phyloP scores from a whole-genome alignment of 2,888 invertebrate genomes.

The Bimastos eiseni region DNA sequence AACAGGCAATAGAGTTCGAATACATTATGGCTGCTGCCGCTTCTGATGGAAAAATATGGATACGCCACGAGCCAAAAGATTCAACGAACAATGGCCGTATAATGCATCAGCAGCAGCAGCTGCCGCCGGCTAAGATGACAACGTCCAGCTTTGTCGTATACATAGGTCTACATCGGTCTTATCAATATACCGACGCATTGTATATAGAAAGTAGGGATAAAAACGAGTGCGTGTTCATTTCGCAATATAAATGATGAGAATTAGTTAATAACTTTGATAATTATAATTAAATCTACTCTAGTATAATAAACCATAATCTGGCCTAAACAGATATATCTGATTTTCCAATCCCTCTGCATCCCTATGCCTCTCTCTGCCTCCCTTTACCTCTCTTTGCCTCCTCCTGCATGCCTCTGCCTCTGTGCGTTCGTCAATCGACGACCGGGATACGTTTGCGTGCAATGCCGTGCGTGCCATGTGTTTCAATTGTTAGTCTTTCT shows the following conservation, averaged over 20 bases:
- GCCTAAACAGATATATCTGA: too few relatives aligned
- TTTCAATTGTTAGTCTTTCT: background rate
- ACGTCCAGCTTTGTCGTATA: background rate
- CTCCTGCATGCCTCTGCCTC: too few relatives aligned
- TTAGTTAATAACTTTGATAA: background rate
- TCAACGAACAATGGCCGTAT: background rate
- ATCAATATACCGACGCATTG: background rate
- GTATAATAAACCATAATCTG: too few relatives aligned
- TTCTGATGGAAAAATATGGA: background rate
- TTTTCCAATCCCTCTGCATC: too few relatives aligned
- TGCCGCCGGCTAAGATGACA: conserved; percentile 13
- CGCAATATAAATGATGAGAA: background rate
- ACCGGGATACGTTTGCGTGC: background rate
- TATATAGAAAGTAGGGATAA: background rate
- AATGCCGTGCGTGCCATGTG: too few relatives aligned
- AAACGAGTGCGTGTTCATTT: background rate
- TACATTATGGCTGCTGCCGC: background rate
- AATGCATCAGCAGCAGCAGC: too few relatives aligned
- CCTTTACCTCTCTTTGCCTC: too few relatives aligned
- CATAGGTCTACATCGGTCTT: background rate
- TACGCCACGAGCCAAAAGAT: conserved; percentile 5
- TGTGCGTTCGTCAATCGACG: too few relatives aligned
- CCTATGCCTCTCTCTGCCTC: too few relatives aligned
- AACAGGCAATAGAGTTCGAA: conserved; percentile 9
- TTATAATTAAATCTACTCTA: too few relatives aligned